Base-by-base conservation (phyloP, 2,797 vertebrate genomes). In the Cetoscarus ocellatus region DNA sequence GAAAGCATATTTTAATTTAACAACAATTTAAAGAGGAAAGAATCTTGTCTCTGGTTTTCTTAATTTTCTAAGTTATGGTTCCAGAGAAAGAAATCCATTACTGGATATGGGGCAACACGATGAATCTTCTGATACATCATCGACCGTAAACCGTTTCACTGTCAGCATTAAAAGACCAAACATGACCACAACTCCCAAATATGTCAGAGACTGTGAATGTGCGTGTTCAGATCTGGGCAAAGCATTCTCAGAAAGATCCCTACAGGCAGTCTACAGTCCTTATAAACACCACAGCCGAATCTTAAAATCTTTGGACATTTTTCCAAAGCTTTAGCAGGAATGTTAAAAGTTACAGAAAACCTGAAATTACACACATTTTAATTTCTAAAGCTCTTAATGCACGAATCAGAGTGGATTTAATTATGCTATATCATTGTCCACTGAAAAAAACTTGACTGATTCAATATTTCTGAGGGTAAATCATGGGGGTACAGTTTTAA, bases 341-440 rank as follows among this genome's bases (percentile, higher is more conserved):
- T 43, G 56, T 56, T 18, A 54, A 51, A 63, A 8, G 59, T 17
- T 14, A 55, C 10, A 51, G 18, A 19, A 39, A 10, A 47, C 51
- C 45, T 57, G 18, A 58, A 50, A 70, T n/a, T 10, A 53, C 17
- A 59, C 2, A 10, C 44, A 35, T 38, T 15, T 35, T 36, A 17
- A 14, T 36, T 12, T 38, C 38, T 51, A 3, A 36, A 68, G 27
- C 14, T 47, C 18, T 44, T 12, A 45, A 11, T 43, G 34, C 19
- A 45, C 39, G 49, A 40, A 11, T 4, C 6, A 17, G 34, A 27
- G 27, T 27, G 27, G 27, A 27, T 27, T 27, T 27, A 27, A 27
- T 27, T 27, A 27, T 27, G 27, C 27, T 27, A 27, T 2, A 27
- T 27, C 27, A 27, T 27, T 27, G 27, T 27, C 4, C 4, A 27